Evolutionary conservation across 2,113 vertebrate species (phyloP).

Genomic region (Todiramphus saurophagus): DNA sequence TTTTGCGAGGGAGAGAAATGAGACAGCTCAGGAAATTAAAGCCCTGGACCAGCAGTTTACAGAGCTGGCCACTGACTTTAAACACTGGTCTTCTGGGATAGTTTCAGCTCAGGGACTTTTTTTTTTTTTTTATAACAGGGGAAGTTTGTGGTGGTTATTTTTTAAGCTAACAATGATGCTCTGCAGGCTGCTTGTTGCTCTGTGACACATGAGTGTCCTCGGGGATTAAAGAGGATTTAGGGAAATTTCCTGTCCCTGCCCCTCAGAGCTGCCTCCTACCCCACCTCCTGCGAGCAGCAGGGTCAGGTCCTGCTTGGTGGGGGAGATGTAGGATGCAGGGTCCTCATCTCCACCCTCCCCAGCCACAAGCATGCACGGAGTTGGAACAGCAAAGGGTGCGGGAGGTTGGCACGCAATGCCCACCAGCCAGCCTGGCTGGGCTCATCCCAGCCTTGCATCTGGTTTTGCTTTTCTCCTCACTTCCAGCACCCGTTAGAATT

Average conservation of each 20-base stretch:
- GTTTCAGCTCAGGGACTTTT: background rate
- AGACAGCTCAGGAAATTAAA: constrained; percentile 22
- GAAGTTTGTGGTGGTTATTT: background rate
- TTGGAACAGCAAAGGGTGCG: rapidly evolving
- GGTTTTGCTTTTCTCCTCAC: background rate
- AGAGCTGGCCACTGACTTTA: background rate
- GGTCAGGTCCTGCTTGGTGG: background rate
- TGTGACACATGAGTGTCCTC: background rate
- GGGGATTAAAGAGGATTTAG: background rate
- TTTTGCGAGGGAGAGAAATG: constrained; percentile 38
- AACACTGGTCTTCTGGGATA: background rate
- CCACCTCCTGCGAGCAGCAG: rapidly evolving
- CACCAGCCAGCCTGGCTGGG: background rate
- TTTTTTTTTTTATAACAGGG: background rate
- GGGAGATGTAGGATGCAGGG: background rate
- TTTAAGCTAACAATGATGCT: background rate
- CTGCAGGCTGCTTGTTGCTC: background rate
- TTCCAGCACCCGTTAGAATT: background rate
- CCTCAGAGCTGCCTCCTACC: background rate
- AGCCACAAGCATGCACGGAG: rapidly evolving
- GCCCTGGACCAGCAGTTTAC: background rate
- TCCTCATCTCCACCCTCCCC: background rate
- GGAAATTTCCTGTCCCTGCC: background rate
- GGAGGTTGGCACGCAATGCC: rapidly evolving
- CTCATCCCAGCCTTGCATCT: background rate